These are phyloP conservation scores for Phoeniculus purpureus DNA, from an alignment of 2,797 vertebrate species.

Conservation along the genomic window DNA sequence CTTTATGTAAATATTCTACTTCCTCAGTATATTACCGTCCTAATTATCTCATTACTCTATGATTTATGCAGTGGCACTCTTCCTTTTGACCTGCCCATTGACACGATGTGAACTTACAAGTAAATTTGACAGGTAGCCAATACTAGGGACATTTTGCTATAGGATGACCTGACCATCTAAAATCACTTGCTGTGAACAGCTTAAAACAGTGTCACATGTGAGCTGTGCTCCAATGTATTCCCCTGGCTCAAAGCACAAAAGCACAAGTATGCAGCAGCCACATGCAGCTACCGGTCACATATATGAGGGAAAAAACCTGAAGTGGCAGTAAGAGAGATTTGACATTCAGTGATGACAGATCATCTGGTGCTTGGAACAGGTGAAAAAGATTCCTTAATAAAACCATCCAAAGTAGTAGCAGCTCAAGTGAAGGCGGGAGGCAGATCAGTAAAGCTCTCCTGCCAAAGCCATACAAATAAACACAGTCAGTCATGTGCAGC, in stretches of 20 bases:
- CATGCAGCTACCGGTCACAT: not conserved
- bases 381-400: not conserved
- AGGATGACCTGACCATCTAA: not conserved
- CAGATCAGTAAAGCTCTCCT: not conserved
- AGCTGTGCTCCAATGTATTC: not conserved
- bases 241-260: not conserved
- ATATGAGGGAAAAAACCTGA: not conserved
- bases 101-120: not conserved
- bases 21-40: not conserved
- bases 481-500: not conserved
- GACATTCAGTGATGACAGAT: not conserved
- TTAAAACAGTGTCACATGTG: not conserved
- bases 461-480: not conserved
- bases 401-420: not conserved
- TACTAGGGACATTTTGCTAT: not conserved
- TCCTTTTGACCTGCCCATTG: not conserved
- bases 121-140: not conserved
- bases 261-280: not conserved
- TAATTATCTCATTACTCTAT: not conserved
- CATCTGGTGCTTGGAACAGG: not conserved
- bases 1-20: not conserved
- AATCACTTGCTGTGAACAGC: not conserved
- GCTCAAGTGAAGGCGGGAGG: not conserved
- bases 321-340: not conserved
- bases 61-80: not conserved